A percentile compares a stretch with the other conserved stretches of the same genome.
Conservation (phyloP, 53 echinoderm and acorn worm genomes). For the Pentamera pediparva region DNA sequence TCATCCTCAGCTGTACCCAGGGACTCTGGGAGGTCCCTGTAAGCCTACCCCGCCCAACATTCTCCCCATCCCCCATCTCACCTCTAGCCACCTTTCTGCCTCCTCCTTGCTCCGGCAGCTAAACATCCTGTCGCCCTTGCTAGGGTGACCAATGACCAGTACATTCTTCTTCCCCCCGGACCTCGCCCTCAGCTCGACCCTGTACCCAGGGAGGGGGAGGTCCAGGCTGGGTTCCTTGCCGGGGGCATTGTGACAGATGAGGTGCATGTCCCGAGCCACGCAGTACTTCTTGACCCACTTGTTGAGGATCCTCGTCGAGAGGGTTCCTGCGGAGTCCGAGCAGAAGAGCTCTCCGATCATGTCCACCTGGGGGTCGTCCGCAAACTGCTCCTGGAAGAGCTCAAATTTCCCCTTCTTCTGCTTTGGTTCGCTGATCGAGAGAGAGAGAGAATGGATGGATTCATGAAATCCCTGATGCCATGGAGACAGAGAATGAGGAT, state of each 20-base stretch:
- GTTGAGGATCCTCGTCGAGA: slow-evolving; percentile 19
- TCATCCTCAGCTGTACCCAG: too few species aligned
- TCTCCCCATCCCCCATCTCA: too few species aligned
- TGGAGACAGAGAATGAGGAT: too few species aligned
- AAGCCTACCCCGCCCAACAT: too few species aligned
- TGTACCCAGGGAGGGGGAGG: slow-evolving; percentile 39
- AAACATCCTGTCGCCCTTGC: slow-evolving; percentile 36
- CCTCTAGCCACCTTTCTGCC: slow-evolving; percentile 64
- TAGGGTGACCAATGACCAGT: slow-evolving; percentile 33
- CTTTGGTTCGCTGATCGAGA: slow-evolving; percentile 17
- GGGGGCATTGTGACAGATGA: slow-evolving; percentile 26
- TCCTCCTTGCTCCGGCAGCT: slow-evolving; percentile 44
- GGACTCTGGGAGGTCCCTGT: too few species aligned
- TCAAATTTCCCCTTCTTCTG: slow-evolving; percentile 37
- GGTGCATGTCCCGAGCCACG: slow-evolving; percentile 41
- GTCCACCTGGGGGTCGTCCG: slow-evolving; percentile 34
- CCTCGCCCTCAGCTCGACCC: slow-evolving; percentile 36
- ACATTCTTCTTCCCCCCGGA: slow-evolving; percentile 43
- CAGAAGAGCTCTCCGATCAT: slow-evolving; percentile 32
- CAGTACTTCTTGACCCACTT: slow-evolving; percentile 54
- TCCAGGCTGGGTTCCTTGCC: slow-evolving; percentile 36
- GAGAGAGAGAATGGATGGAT: neutral
- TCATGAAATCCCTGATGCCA: neutral
- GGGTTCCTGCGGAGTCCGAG: slow-evolving; percentile 15
- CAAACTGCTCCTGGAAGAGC: slow-evolving; percentile 28